These are phyloP conservation scores for Halcyon leucocephala DNA, from an alignment of 2,797 vertebrate genomes.

Conservation along the genomic window DNA sequence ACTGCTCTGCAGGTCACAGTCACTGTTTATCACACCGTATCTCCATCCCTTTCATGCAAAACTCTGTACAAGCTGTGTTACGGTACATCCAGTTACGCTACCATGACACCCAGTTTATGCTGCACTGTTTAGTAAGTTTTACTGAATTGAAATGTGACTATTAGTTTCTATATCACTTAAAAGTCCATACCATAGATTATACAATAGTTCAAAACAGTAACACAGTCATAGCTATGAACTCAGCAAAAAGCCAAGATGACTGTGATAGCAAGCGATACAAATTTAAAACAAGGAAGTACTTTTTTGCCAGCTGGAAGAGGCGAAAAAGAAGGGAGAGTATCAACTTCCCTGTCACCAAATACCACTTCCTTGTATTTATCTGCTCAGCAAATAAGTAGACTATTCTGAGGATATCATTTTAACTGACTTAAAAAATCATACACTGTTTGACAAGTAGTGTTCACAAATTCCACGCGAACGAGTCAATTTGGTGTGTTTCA, in stretches of 20 bases:
- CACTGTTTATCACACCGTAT: not conserved
- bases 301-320: not conserved
- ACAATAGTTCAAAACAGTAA: not conserved
- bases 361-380: slow-evolving; percentile 35
- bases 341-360: slow-evolving; percentile 6
- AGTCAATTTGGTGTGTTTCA: not conserved
- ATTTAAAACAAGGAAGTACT: slow-evolving; percentile 54
- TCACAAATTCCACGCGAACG: not conserved
- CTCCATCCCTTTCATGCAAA: not conserved
- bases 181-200: not conserved
- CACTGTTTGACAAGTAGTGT: not conserved
- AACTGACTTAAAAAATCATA: not conserved
- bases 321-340: not conserved
- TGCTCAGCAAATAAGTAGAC: not conserved
- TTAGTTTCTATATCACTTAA: not conserved
- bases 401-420: not conserved
- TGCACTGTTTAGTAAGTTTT: not conserved
- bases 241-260: not conserved
- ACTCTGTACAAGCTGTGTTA: not conserved
- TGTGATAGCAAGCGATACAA: not conserved
- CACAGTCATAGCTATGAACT: not conserved
- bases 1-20: not conserved
- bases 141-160: not conserved
- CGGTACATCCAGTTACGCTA: not conserved
- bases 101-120: not conserved